Evolutionary conservation across 2,113 vertebrate species (phyloP).

Genomic region (Colossoma macropomum): DNA sequence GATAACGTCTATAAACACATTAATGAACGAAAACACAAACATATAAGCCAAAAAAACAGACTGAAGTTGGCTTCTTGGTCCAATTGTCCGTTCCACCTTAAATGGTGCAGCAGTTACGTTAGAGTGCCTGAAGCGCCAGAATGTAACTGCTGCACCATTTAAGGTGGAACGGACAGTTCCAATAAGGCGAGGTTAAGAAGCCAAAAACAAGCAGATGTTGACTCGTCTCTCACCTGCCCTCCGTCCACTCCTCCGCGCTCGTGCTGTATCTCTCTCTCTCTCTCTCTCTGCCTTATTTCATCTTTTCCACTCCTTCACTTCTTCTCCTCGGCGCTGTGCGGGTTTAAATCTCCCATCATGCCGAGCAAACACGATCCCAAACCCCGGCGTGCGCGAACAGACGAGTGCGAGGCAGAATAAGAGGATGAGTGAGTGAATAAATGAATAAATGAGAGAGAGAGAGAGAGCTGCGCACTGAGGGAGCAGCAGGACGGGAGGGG

Average conservation of each 20-base stretch:
- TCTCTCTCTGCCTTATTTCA: background rate
- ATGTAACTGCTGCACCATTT: background rate
- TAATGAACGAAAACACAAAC: background rate
- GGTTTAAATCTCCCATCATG: background rate
- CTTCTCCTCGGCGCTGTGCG: too few species aligned
- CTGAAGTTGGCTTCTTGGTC: too few species aligned
- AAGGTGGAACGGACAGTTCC: background rate
- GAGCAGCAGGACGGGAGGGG: background rate
- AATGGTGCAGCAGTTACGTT: background rate
- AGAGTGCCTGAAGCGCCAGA: background rate
- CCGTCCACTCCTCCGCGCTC: background rate
- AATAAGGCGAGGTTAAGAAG: background rate
- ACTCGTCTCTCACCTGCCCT: background rate
- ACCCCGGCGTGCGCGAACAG: too few species aligned
- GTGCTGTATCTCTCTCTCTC: background rate
- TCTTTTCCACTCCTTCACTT: background rate
- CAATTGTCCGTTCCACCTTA: background rate
- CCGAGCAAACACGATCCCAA: background rate
- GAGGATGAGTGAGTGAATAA: background rate
- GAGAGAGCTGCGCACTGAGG: too few species aligned
- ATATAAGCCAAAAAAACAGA: background rate
- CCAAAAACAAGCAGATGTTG: too few species aligned
- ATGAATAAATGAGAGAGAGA: background rate
- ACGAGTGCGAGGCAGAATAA: background rate
- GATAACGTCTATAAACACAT: background rate